Evolutionary conservation across 2,113 vertebrate species (phyloP).

Genomic region (Eclectus roratus): DNA sequence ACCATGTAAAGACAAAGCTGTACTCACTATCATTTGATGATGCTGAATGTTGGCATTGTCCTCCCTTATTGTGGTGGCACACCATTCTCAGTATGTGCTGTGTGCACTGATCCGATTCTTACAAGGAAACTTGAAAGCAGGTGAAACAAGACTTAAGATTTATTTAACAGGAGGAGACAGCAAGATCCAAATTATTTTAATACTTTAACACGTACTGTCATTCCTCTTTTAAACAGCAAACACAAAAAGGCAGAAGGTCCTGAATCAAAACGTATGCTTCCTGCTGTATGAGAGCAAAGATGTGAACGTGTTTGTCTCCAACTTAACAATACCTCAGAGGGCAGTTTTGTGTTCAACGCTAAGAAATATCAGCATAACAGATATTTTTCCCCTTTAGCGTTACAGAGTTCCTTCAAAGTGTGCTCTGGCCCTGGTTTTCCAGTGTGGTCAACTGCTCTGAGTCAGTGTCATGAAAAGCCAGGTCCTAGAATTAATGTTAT

Average conservation of each 20-base stretch:
- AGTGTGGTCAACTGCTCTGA: neutral
- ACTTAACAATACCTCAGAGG: conserved; percentile 13
- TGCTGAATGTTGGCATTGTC: neutral
- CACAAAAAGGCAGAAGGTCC: neutral
- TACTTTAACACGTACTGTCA: neutral
- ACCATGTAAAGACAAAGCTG: rapidly evolving
- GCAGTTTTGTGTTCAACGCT: neutral
- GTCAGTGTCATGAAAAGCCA: neutral
- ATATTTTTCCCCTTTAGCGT: neutral
- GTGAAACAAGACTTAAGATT: conserved; percentile 29
- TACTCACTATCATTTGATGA: rapidly evolving
- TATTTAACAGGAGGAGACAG: conserved; percentile 46
- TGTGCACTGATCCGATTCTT: neutral
- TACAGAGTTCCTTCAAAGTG: neutral
- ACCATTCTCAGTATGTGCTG: neutral
- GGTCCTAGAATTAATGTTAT: conserved; percentile 11
- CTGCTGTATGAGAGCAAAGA: conserved; percentile 19
- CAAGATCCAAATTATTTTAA: conserved; percentile 36
- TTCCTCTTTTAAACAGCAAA: neutral
- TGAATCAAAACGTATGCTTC: conserved; percentile 15
- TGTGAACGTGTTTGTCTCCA: conserved; percentile 41
- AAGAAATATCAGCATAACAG: neutral
- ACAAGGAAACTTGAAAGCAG: conserved; percentile 3
- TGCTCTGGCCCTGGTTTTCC: neutral
- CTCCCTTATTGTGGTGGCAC: neutral